Evolutionary conservation across 2,888 invertebrate genomes (phyloP).

Genomic region (Macrosoma leucophasiata): DNA sequence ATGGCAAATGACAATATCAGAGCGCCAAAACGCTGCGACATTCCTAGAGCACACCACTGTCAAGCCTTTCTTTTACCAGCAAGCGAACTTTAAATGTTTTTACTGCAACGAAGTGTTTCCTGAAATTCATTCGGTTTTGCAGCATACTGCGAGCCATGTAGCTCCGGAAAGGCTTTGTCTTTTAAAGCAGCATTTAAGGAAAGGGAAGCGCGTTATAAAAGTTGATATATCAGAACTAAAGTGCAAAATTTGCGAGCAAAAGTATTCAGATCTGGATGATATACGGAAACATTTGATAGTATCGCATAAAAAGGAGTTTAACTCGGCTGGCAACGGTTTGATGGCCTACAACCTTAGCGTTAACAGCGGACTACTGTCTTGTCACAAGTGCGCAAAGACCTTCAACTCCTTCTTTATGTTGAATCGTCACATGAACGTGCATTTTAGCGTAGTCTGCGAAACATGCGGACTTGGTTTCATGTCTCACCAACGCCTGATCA

Average conservation of each 20-base stretch:
- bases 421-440: conserved; percentile 65
- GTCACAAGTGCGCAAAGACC: conserved; percentile 54
- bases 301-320: conserved; percentile 59
- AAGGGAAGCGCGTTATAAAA: conserved; percentile 63
- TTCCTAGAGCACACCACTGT: conserved; percentile 57
- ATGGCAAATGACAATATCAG: conserved; percentile 68
- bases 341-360: conserved; percentile 57
- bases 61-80: conserved; percentile 62
- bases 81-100: conserved; percentile 67
- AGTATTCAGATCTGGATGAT: conserved; percentile 54
- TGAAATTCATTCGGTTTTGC: conserved; percentile 51
- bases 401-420: conserved; percentile 62
- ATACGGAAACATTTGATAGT: conserved; percentile 47
- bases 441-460: conserved; percentile 64
- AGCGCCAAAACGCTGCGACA: conserved; percentile 61
- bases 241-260: conserved; percentile 58
- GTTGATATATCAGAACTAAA: conserved; percentile 59
- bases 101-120: conserved; percentile 62
- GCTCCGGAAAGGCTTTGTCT: conserved; percentile 47
- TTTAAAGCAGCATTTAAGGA: conserved; percentile 52
- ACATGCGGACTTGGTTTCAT: conserved; percentile 64
- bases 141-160: conserved; percentile 43
- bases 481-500: conserved; percentile 58
- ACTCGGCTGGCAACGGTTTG: conserved; percentile 57
- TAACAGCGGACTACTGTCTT: conserved; percentile 47